A percentile compares a stretch with the other conserved stretches of the same genome.
phyloP scores from a whole-genome alignment of 2,113 vertebrate species.

The Eudorcas thomsonii region DNA sequence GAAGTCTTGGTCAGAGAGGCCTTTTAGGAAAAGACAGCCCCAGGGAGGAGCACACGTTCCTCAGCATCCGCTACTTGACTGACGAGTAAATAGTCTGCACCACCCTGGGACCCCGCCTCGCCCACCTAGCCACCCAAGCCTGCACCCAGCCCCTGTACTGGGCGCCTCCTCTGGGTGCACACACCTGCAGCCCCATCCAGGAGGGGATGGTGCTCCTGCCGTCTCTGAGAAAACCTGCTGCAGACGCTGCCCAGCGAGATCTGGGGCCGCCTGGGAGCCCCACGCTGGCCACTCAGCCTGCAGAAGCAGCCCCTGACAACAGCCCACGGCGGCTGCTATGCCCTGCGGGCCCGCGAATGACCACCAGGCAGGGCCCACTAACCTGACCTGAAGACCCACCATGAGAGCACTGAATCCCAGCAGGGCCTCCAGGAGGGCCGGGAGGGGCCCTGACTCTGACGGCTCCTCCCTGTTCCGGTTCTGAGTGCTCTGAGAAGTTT shows the following conservation, averaged over 20 bases:
- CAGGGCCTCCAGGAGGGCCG: background rate
- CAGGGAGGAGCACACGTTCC: background rate
- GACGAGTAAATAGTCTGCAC: fast-evolving
- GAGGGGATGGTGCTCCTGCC: fast-evolving
- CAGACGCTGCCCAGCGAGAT: fast-evolving
- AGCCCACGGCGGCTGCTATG: background rate
- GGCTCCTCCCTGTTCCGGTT: background rate
- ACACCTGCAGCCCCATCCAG: fast-evolving
- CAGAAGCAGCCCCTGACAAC: background rate
- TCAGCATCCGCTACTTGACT: background rate
- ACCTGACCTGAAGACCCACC: background rate
- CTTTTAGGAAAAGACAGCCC: background rate
- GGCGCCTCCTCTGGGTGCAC: background rate
- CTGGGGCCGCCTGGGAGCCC: background rate
- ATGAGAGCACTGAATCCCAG: background rate
- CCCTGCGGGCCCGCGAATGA: background rate
- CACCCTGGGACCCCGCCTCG: fast-evolving
- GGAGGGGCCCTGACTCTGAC: background rate
- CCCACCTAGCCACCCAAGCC: background rate
- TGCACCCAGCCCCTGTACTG: background rate
- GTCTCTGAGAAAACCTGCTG: background rate
- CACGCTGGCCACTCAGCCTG: background rate
- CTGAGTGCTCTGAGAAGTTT: background rate
- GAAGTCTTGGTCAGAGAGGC: background rate
- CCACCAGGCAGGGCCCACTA: background rate